A percentile compares a stretch with the other conserved stretches of the same genome.
Conservation (phyloP, 2,888 invertebrate species). For the Pachymerium ferrugineum region DNA sequence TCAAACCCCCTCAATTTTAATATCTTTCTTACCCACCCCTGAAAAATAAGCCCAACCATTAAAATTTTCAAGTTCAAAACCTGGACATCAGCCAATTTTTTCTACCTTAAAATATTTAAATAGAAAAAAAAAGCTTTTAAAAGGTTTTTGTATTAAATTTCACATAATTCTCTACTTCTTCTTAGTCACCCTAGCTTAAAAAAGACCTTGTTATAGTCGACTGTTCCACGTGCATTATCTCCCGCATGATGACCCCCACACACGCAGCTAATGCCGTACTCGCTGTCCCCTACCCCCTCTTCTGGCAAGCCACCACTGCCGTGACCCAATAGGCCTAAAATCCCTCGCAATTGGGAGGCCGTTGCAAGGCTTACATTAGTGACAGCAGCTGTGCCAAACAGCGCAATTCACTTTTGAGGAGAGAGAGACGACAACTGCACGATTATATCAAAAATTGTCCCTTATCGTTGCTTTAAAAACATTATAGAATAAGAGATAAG, state of each 20-base stretch:
- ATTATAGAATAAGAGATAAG: no score
- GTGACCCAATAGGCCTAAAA: constrained; percentile 3
- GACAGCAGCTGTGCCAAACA: not conserved
- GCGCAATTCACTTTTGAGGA: not conserved
- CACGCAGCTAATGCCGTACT: constrained; percentile 1
- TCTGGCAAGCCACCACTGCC: not conserved
- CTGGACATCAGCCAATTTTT: no score
- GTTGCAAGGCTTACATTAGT: not conserved
- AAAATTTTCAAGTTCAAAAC: no score
- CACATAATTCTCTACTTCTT: no score
- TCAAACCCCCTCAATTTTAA: no score
- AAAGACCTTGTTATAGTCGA: constrained; percentile 2
- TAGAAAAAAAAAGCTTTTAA: not conserved
- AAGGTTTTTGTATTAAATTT: no score
- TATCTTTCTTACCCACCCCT: no score
- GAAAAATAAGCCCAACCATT: no score
- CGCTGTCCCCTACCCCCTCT: not conserved
- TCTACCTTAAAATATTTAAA: no score
- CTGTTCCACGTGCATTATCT: not conserved
- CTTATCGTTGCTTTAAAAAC: no score
- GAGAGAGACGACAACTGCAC: not conserved
- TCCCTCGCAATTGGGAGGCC: not conserved
- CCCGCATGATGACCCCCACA: constrained; percentile 8
- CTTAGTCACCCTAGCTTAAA: not conserved
- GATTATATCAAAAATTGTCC: no score